Percentiles rank a stretch among this genome's conserved stretches.
Evolutionary conservation across 1,140 invertebrate species (phyloP).

Genomic region (Nephotettix cincticeps): DNA sequence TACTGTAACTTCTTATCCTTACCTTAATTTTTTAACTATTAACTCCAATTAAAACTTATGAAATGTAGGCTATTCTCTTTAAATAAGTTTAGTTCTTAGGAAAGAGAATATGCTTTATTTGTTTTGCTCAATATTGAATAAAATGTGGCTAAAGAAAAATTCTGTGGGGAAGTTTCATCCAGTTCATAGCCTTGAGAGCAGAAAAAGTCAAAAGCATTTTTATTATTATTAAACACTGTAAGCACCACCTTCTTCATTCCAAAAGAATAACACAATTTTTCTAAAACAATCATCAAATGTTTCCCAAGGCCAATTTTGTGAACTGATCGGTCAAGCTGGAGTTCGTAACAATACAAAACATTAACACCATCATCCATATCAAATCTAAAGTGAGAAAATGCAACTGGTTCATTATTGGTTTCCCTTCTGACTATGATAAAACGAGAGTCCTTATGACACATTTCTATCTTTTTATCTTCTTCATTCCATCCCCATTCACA

Average conservation of each 20-base stretch:
- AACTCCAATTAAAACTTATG: too few relatives aligned
- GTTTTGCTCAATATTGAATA: constrained; percentile 34
- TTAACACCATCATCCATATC: constrained; percentile 74
- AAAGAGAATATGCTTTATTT: too few relatives aligned
- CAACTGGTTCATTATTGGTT: constrained; percentile 54
- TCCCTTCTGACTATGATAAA: constrained; percentile 63
- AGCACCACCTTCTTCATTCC: constrained; percentile 76
- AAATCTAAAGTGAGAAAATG: constrained; percentile 78
- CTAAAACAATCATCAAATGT: constrained; percentile 75
- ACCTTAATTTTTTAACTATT: too few relatives aligned
- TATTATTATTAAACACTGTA: constrained; percentile 79
- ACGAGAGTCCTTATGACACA: constrained; percentile 68
- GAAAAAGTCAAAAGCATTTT: constrained; percentile 66
- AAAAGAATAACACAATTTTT: constrained; percentile 69
- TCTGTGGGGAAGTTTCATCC: constrained; percentile 37
- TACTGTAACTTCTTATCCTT: too few relatives aligned
- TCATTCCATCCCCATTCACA: constrained; percentile 75
- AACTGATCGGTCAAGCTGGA: constrained; percentile 67
- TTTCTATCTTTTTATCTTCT: constrained; percentile 65
- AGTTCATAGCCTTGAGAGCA: constrained; percentile 37
- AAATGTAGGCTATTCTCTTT: too few relatives aligned
- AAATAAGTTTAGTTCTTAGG: too few relatives aligned
- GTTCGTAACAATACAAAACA: constrained; percentile 85
- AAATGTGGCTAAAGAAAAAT: constrained; percentile 30
- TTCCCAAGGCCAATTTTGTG: constrained; percentile 74